Evolutionary conservation across 2,888 invertebrate genomes (phyloP).

Genomic region (Autographa gamma): DNA sequence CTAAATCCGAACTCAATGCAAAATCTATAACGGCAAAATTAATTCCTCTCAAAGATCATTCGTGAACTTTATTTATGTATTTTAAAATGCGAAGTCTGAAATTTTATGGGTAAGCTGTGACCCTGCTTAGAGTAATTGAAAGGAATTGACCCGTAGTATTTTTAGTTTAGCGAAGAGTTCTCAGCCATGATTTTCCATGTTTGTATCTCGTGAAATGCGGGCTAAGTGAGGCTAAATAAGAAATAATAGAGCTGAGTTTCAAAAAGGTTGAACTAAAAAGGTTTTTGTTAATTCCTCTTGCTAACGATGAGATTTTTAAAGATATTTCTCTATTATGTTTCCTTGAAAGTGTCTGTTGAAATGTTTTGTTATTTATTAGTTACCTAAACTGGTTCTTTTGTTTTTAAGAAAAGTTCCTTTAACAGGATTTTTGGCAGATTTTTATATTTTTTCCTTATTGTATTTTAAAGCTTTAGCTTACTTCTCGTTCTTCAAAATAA

Average conservation of each 20-base stretch:
- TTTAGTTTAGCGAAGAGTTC: constrained; percentile 27
- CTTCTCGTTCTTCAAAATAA: too few species aligned
- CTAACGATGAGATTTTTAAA: background rate
- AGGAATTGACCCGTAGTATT: constrained; percentile 24
- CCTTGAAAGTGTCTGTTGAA: background rate
- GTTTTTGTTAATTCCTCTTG: background rate
- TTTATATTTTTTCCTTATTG: background rate
- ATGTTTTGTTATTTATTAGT: background rate
- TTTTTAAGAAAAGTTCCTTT: background rate
- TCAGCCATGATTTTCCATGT: constrained; percentile 29
- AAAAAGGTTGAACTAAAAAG: background rate
- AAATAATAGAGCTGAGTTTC: constrained; percentile 20
- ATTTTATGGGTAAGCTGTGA: constrained; percentile 9
- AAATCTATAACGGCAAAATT: background rate
- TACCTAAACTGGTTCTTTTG: background rate
- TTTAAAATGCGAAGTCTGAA: constrained; percentile 15
- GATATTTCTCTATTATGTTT: constrained; percentile 1
- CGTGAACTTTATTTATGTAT: constrained; percentile 13
- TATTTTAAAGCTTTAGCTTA: too few species aligned
- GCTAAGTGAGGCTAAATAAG: constrained; percentile 27
- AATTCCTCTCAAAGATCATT: constrained; percentile 5
- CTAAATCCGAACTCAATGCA: constrained; percentile 9
- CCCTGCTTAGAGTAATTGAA: constrained; percentile 26
- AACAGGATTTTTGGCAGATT: background rate
- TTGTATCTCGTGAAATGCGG: constrained; percentile 25